Conservation (phyloP, 2,113 vertebrate genomes). For the Cyanistes caeruleus region DNA sequence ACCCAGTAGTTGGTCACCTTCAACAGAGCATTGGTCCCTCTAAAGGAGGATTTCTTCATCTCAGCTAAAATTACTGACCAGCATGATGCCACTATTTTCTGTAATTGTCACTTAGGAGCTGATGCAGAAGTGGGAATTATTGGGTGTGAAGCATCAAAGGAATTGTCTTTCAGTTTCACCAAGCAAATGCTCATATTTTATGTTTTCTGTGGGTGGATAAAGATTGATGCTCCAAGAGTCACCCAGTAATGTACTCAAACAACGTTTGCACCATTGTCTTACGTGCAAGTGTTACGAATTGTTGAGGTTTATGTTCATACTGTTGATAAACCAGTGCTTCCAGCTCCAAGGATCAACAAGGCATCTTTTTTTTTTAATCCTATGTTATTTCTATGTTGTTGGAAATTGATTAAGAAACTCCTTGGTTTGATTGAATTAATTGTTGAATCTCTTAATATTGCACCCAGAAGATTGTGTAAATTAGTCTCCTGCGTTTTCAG, state of each 20-base stretch:
- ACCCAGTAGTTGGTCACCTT: background rate
- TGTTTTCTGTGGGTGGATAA: background rate
- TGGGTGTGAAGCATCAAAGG: background rate
- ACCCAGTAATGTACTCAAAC: background rate
- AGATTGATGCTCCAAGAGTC: background rate
- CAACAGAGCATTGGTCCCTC: background rate
- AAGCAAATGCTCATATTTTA: background rate
- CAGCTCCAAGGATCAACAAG: background rate
- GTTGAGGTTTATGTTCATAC: background rate
- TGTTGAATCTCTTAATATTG: background rate
- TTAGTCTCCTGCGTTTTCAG: background rate
- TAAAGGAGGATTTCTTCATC: background rate
- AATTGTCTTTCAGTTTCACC: background rate
- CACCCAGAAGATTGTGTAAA: background rate
- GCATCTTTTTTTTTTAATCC: background rate
- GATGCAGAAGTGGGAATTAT: background rate
- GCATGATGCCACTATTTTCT: background rate
- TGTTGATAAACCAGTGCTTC: background rate
- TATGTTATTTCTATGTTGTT: background rate
- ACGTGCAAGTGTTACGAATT: background rate
- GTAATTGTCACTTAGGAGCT: background rate
- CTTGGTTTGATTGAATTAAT: background rate
- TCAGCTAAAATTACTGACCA: background rate
- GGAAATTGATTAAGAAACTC: background rate
- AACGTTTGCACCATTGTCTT: background rate